phyloP scores from a whole-genome alignment of 2,113 vertebrate genomes.

The Pachyramphus minor region DNA sequence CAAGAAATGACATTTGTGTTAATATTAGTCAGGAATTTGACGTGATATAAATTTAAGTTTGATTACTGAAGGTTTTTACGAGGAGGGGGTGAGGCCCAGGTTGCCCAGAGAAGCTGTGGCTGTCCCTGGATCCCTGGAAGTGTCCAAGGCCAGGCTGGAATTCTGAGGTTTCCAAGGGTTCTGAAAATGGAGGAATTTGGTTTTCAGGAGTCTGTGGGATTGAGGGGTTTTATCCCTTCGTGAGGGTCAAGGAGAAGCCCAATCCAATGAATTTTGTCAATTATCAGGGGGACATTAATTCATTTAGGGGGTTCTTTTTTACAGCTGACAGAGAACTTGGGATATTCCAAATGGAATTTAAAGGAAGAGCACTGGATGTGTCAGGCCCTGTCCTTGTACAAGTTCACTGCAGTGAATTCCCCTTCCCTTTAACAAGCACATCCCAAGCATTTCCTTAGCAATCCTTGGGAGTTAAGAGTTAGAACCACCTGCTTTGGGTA shows the following conservation, averaged over 20 bases:
- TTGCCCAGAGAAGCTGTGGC: not conserved
- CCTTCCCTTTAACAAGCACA: not conserved
- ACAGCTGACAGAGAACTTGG: not conserved
- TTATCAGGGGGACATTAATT: not conserved
- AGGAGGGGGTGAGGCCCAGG: not conserved
- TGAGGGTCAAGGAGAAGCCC: not conserved
- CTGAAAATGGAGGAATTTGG: not conserved
- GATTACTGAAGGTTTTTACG: not conserved
- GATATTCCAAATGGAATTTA: not conserved
- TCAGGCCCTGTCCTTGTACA: not conserved
- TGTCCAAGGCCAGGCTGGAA: not conserved
- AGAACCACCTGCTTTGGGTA: not conserved
- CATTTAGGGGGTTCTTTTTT: not conserved
- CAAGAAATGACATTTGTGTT: not conserved
- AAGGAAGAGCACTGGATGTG: not conserved
- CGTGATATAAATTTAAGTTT: not conserved
- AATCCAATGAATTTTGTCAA: not conserved
- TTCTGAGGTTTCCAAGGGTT: not conserved
- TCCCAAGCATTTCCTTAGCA: not conserved
- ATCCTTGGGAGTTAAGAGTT: not conserved
- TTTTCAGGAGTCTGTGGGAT: not conserved
- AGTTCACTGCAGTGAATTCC: not conserved
- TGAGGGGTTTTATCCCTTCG: rapidly evolving
- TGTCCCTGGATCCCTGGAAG: not conserved
- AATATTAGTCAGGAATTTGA: rapidly evolving